Base-by-base conservation (phyloP, 2,113 vertebrate species). In the Zosterops lateralis region DNA sequence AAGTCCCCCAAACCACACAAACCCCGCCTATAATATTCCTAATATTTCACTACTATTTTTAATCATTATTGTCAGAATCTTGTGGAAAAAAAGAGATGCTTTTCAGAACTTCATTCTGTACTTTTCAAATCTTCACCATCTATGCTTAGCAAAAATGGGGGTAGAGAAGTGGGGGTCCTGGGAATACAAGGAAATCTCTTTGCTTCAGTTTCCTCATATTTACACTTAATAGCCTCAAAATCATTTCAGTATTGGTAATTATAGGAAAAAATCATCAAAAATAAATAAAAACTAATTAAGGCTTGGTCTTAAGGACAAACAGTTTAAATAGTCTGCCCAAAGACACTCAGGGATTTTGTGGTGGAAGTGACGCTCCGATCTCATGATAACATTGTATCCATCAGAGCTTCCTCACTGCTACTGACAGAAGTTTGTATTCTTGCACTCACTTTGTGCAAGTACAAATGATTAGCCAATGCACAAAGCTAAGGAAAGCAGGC, bases 11-110 rank as follows among this genome's bases (percentile, higher is more conserved):
- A 62, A 79, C 1, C 14, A 71, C 45, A 40, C 4, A 40, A 29
- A 31, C 17, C 12, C 0, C 7, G 2, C 4, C 16, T 3, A 53
- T 8, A 1, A 22, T 40, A 31, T 47, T 36, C 6, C 18, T 65
- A 48, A 31, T 60, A 4, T 74, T 47, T 57, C 12, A 40, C 29
- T 65, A 2, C 36, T 24, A 16, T 51, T 84, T 85, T 89, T 38
- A 81, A 70, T 10, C 4, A 12, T 22, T 72, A 10, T 62, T 25
- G 9, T 71, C 61, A 89, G 7, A 9, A 57, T 14, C 13, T 54
- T 5, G 8, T 51, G 32, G n/a, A 0, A 4, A 17, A 68, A 70
- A 57, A n/a, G 5, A 31, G 6, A 31, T 34, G 3, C 7, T 62
- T 50, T 71, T 74, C 31, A 73, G 18, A 50, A 60, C 78, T 86